Evolutionary conservation across 2,888 invertebrate species (phyloP), one percentile per base, ranked within the genome.

Genomic region (Diaprepes abbreviatus): DNA sequence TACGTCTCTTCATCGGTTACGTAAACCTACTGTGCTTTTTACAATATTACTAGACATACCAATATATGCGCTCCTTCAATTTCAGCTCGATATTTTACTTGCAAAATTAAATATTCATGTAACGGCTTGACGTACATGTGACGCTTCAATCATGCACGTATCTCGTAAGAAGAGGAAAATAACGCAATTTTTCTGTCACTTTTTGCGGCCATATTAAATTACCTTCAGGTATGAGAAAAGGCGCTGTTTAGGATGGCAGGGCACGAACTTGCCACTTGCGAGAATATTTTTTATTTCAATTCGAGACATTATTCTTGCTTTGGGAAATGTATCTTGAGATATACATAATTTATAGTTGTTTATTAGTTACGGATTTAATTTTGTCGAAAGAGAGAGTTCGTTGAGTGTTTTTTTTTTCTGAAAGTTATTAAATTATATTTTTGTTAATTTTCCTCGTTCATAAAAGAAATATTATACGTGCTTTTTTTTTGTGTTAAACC

Each of bases 181-280:
- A 38, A 50, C 52, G 35, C 62, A 63, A 63, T 63, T 63, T 50
- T 63, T 36, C 43, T 48, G 45, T 60, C 60, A 40, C 33, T 52
- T 48, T 33, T 52, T 48, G 62, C 52, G 52, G 62, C 52, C 52
- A 63, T 63, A 52, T 63, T 63, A 50, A 52, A 63, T 63, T 63
- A 63, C 52, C 62, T 63, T 9, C 35, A 36, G 35, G 50, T 63
- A 52, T 63, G 16, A 17, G 36, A 7, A 52, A 24, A 38, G 28
- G 24, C 9, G 50, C 16, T 33, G 17, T 38, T 63, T 63, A 36
- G 19, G 36, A 35, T 14, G 40, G n/a, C 38, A 38, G 21, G 21
- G 35, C 62, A 36, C 50, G 62, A 63, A 63, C 14, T 28, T 10
- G 36, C 24, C 38, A 45, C 50, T 63, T 52, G 62, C 62, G 28